Evolutionary conservation across 2,797 vertebrate species (phyloP).

Genomic region (Tarsius wallacei): DNA sequence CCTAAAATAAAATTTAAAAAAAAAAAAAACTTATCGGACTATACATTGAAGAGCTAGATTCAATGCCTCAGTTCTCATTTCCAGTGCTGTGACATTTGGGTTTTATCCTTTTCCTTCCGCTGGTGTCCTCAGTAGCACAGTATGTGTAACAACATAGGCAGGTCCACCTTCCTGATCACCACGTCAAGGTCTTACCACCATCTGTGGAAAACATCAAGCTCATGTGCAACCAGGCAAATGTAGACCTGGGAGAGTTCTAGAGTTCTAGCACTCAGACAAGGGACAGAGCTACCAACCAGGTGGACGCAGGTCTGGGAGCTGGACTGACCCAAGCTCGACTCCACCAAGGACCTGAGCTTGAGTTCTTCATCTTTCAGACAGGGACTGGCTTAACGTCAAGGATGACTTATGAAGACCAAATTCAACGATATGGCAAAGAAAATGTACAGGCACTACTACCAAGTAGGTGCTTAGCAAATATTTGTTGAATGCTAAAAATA

Average conservation of each 20-base stretch:
- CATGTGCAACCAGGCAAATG: neutral
- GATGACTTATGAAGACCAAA: neutral
- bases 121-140: neutral
- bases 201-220: neutral
- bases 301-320: accelerated
- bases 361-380: neutral
- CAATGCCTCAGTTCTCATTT: neutral
- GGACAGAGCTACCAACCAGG: too few relatives aligned
- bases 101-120: neutral
- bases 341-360: neutral
- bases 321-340: neutral
- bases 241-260: too few relatives aligned
- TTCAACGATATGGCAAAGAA: neutral
- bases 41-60: neutral
- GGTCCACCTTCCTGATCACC: neutral
- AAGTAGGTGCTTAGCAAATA: neutral
- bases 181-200: neutral
- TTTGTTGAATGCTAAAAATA: neutral
- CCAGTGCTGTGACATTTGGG: neutral
- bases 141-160: neutral
- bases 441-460: neutral
- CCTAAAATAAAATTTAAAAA: too few relatives aligned
- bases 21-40: neutral
- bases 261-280: accelerated
- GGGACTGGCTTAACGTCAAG: neutral